Conservation (phyloP, 2,113 vertebrate species). For the Stictonetta naevosa region DNA sequence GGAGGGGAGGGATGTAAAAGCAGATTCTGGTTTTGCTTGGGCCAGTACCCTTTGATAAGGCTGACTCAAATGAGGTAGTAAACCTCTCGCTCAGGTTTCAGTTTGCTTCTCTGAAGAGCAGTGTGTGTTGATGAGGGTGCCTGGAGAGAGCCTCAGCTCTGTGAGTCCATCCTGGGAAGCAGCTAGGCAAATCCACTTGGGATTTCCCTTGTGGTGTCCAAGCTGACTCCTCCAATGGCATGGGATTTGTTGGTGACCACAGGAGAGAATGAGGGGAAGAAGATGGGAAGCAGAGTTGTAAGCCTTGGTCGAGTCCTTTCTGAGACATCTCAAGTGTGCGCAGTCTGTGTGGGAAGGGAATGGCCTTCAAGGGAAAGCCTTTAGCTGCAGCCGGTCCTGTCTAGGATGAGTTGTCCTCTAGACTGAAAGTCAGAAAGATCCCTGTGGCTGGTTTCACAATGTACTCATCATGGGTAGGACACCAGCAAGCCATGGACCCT, state of each 20-base stretch:
- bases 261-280: background rate
- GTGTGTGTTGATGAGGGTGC: background rate
- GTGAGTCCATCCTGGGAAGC: background rate
- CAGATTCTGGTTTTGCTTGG: background rate
- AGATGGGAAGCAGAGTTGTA: background rate
- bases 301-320: background rate
- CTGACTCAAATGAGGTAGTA: background rate
- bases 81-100: background rate
- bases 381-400: background rate
- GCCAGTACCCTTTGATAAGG: background rate
- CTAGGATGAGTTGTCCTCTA: background rate
- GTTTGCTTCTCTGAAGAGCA: background rate
- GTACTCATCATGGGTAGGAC: background rate
- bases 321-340: background rate
- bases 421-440: background rate
- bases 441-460: background rate
- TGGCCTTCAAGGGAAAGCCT: background rate
- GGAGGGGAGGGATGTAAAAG: background rate
- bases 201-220: background rate
- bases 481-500: background rate
- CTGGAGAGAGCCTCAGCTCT: background rate
- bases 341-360: background rate
- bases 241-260: background rate
- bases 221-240: background rate
- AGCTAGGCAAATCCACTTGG: background rate